Percentiles rank a stretch among this genome's conserved stretches.
These are phyloP conservation scores for Cantharis flavilabris DNA, from an alignment of 2,888 invertebrate species.

Conservation along the genomic window DNA sequence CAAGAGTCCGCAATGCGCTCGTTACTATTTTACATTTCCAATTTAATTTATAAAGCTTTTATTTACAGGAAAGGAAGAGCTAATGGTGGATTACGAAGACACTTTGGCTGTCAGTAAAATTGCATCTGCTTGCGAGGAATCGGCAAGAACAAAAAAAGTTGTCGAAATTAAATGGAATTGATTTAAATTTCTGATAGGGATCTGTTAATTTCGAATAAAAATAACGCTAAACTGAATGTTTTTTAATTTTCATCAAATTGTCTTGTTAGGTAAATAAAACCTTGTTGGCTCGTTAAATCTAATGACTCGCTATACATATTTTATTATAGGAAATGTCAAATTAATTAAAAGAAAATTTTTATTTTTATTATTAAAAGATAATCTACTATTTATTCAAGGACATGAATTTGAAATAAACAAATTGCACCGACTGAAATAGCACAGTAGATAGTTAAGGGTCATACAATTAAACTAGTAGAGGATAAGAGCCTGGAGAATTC, in stretches of 20 bases:
- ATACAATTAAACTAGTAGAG: background rate
- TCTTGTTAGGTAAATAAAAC: background rate
- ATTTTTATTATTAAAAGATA: background rate
- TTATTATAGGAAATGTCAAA: background rate
- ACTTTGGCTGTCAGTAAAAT: constrained; percentile 63
- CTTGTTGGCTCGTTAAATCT: background rate
- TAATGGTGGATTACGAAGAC: constrained; percentile 58
- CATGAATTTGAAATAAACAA: background rate
- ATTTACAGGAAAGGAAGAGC: constrained; percentile 44
- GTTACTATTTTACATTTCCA: background rate
- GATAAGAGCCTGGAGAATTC: background rate
- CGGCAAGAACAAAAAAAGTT: constrained; percentile 59
- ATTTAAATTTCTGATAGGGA: constrained; percentile 54
- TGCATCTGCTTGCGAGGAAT: constrained; percentile 62
- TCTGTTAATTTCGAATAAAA: background rate
- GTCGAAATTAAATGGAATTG: constrained; percentile 60
- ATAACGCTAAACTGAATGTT: background rate
- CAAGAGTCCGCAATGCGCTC: background rate
- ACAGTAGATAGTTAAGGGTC: background rate
- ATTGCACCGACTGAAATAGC: background rate
- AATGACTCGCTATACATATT: background rate
- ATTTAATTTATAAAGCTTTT: background rate
- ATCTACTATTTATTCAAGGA: too few relatives aligned
- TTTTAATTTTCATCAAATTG: background rate
- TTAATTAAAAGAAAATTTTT: background rate